Percentiles rank a stretch among this genome's conserved stretches.
phyloP scores from a whole-genome alignment of 2,797 vertebrate genomes.

The Paramormyrops hopkinsi region DNA sequence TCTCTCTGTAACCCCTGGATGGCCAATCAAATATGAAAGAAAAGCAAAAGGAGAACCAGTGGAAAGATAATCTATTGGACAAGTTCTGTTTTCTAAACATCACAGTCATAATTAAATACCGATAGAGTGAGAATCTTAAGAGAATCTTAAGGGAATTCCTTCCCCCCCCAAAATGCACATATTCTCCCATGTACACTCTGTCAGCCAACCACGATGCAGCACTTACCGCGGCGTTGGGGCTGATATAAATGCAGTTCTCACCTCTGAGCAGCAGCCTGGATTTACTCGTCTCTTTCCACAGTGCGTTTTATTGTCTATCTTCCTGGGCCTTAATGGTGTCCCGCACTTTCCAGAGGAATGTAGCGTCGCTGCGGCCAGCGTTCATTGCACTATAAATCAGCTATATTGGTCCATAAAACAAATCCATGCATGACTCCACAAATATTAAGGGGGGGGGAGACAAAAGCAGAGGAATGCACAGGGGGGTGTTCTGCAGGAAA shows the following conservation, averaged over 20 bases:
- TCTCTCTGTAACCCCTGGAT: neutral
- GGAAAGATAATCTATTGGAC: neutral
- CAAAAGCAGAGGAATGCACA: constrained; percentile 41
- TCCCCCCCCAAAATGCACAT: neutral
- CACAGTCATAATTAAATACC: neutral
- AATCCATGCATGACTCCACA: constrained; percentile 58
- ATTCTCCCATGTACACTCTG: neutral
- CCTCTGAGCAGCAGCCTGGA: constrained; percentile 19
- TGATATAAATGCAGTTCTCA: neutral
- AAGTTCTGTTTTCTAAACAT: neutral
- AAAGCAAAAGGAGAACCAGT: neutral
- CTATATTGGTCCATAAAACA: constrained; percentile 50
- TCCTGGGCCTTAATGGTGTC: constrained; percentile 30
- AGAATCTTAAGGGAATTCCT: too few species aligned
- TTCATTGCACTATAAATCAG: constrained; percentile 53
- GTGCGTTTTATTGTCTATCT: constrained; percentile 30
- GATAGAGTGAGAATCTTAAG: neutral
- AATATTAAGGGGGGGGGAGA: constrained; percentile 53
- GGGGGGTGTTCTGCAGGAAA: neutral
- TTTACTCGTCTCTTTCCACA: constrained; percentile 19
- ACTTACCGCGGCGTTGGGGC: neutral
- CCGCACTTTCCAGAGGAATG: constrained; percentile 36
- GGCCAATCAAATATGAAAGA: neutral
- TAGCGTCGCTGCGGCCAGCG: constrained; percentile 30
- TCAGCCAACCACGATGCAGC: neutral